A percentile compares a stretch with the other conserved stretches of the same genome.
phyloP scores from a whole-genome alignment of 2,888 invertebrate genomes.

The Drosophila affinis region DNA sequence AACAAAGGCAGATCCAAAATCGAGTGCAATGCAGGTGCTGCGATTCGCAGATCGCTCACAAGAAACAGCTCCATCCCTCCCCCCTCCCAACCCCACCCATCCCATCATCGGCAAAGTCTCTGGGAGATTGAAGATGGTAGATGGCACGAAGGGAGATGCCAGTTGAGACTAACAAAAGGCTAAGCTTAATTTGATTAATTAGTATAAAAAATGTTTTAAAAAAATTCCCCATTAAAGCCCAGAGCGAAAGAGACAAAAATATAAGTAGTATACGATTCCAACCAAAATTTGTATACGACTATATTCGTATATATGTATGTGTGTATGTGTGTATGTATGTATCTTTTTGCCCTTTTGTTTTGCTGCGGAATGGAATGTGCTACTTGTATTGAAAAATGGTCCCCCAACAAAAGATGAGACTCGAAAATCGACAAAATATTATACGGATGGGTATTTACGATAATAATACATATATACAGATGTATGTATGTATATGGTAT shows the following conservation, averaged over 20 bases:
- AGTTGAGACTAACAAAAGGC: conserved; percentile 63
- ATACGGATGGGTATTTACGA: conserved; percentile 5
- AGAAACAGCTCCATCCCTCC: background rate
- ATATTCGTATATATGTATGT: background rate
- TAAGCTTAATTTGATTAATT: conserved; percentile 77
- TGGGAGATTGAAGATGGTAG: background rate
- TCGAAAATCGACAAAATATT: conserved; percentile 48
- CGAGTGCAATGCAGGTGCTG: background rate
- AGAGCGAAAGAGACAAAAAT: conserved; percentile 5
- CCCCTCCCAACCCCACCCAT: background rate
- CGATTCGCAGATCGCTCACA: background rate
- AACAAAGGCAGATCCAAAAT: background rate
- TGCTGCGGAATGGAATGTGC: conserved; percentile 74
- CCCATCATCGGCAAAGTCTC: background rate
- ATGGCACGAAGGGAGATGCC: conserved; percentile 7
- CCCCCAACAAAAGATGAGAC: conserved; percentile 53
- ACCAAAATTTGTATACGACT: conserved; percentile 7
- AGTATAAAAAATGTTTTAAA: conserved; percentile 68
- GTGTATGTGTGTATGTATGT: background rate
- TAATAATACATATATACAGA: conserved; percentile 2
- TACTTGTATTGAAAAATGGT: conserved; percentile 75
- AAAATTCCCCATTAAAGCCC: conserved; percentile 50
- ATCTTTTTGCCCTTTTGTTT: conserved; percentile 52
- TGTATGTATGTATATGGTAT: background rate
- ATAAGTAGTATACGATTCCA: background rate